Conservation (phyloP, 92 coral and sea anemone genomes). For the Palythoa caribaeorum region DNA sequence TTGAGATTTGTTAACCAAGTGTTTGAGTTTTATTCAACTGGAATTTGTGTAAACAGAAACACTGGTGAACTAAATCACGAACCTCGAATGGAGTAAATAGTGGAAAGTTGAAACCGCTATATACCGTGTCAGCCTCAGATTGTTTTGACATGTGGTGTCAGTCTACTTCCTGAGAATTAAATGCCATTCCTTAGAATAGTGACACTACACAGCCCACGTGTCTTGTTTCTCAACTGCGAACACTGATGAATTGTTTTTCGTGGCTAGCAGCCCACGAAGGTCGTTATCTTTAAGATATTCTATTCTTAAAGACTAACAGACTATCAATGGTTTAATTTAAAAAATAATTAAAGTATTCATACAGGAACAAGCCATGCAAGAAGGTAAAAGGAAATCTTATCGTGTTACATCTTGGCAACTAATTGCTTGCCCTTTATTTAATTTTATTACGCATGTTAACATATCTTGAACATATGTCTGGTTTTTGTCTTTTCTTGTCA, state of each 20-base stretch:
- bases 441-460: no score
- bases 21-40: background rate
- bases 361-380: no score
- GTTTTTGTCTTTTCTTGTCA: no score
- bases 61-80: background rate
- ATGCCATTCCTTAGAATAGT: conserved; percentile 6
- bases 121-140: background rate
- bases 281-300: background rate
- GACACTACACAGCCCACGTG: background rate
- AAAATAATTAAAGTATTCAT: no score
- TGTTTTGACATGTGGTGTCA: conserved; percentile 1
- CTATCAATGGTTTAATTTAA: no score
- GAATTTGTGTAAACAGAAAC: background rate
- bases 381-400: no score
- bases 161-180: background rate
- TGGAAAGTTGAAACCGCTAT: background rate
- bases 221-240: background rate
- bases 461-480: no score
- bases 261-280: no score
- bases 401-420: no score
- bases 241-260: no score
- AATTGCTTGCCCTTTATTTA: no score
- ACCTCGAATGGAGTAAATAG: background rate
- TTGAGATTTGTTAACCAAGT: background rate
- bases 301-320: background rate